Percentiles rank a stretch among this genome's conserved stretches.
phyloP scores from a whole-genome alignment of 2,888 invertebrate species.

The Anarsia innoxiella region DNA sequence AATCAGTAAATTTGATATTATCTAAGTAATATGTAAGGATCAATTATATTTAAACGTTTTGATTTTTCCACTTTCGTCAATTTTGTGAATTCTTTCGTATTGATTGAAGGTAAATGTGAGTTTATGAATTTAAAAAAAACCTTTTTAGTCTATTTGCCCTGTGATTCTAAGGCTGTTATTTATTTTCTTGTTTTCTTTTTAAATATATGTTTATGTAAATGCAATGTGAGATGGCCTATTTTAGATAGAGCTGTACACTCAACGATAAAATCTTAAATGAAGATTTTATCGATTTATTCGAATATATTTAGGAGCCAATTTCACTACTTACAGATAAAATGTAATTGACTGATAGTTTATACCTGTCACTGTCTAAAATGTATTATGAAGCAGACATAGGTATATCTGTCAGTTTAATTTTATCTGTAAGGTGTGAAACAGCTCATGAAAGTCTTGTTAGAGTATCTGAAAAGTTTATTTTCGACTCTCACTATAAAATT shows the following conservation, averaged over 20 bases:
- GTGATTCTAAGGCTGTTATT: conserved; percentile 25
- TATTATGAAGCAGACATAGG: too few species aligned
- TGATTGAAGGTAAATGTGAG: conserved; percentile 4
- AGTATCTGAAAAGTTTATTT: too few species aligned
- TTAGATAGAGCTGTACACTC: too few species aligned
- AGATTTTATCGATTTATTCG: too few species aligned
- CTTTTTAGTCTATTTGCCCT: conserved; percentile 19
- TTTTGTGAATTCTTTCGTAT: conserved; percentile 1
- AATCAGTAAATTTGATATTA: conserved; percentile 38
- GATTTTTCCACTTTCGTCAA: conserved; percentile 18
- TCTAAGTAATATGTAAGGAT: conserved; percentile 29
- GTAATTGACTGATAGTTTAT: too few species aligned
- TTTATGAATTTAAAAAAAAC: conserved; percentile 9
- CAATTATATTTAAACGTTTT: conserved; percentile 18
- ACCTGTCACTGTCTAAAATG: too few species aligned
- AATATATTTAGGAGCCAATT: too few species aligned
- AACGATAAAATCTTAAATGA: too few species aligned
- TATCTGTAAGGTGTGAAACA: background rate
- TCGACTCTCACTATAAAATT: too few species aligned
- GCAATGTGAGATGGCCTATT: conserved; percentile 11
- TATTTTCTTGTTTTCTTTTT: conserved; percentile 16
- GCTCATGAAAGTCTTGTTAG: too few species aligned
- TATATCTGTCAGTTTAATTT: too few species aligned
- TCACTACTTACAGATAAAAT: too few species aligned
- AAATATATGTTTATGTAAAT: conserved; percentile 10